Base-by-base conservation (phyloP, 2,797 vertebrate genomes). In the Sebastes vulpes region DNA sequence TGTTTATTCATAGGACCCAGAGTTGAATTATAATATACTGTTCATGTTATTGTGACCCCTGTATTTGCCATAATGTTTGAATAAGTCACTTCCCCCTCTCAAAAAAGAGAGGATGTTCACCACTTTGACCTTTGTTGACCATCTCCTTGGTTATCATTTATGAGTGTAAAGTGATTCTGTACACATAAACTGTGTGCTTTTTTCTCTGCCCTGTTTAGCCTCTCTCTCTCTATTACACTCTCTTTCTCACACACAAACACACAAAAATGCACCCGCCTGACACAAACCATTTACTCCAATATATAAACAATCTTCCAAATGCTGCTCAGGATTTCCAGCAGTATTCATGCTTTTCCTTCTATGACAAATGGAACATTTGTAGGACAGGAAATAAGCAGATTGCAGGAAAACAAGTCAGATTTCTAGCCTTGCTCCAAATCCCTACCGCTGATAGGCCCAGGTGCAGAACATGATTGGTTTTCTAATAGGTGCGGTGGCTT, bases 391-490 rank as follows among this genome's bases (percentile, higher is more conserved):
- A 82, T 66, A 68, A 81, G 72, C 86, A 91, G 74, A 86, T 82
- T 87, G 70, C 31, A 67, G 68, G 64, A 77, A 89, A 90, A 77
- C 65, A 32, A 86, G 76, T 84, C 72, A 65, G 14, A 84, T 86
- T 84, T 84, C 23, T 28, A 42, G 63, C 29, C 1, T 72, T 82
- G 64, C 65, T 63, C 20, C 69, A 84, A 78, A 77, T 77, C 53
- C 56, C n/a, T 29, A 9, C 14, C 2, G 7, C 61, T 54, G 65
- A 85, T 71, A 83, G 89, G 82, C 90, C 82, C 91, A 94, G 93
- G 91, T 94, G 92, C 90, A 90, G 68, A 74, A 53, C 64, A 79
- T 93, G 92, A 94, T 94, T 94, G 92, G 87, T 91, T 94, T 92
- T 89, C 87, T 94, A 94, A 94, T 85, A 82, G 80, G 74, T 81